These are phyloP conservation scores for Meteorus sp. DNA, from an alignment of 1,140 invertebrate genomes.

Conservation along the genomic window DNA sequence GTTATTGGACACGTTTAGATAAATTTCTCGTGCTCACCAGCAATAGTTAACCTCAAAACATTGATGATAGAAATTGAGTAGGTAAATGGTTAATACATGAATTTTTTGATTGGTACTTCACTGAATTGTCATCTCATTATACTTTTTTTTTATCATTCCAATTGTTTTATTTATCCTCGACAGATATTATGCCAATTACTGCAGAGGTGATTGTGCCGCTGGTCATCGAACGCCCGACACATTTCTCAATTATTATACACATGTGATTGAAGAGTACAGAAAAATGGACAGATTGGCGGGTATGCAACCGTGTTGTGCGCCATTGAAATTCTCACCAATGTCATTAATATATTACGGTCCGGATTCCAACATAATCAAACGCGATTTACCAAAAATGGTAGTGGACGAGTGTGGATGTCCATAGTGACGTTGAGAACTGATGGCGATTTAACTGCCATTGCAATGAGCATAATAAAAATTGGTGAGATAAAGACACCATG, in stretches of 20 bases:
- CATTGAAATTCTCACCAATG: conserved; percentile 88
- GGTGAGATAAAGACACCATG: no score
- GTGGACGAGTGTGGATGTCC: conserved; percentile 95
- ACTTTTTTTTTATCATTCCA: not conserved
- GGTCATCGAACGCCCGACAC: conserved; percentile 79
- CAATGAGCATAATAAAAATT: not conserved
- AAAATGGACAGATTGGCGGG: conserved; percentile 74
- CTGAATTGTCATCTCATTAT: conserved; percentile 10
- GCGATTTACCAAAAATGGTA: conserved; percentile 94
- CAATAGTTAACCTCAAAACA: no score
- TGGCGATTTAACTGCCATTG: not conserved
- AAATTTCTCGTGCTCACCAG: no score
- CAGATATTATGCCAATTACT: conserved; percentile 92
- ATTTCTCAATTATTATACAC: conserved; percentile 84
- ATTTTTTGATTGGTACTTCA: not conserved
- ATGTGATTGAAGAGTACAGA: conserved; percentile 86
- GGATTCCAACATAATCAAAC: conserved; percentile 88
- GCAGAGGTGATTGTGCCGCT: conserved; percentile 79
- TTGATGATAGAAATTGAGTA: no score
- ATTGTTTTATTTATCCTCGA: conserved; percentile 25
- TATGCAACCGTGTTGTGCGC: conserved; percentile 90
- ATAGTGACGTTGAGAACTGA: conserved; percentile 53
- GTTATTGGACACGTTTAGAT: no score
- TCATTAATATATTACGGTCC: conserved; percentile 92
- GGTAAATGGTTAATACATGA: no score